Base-by-base conservation (phyloP, 2,888 invertebrate genomes). In the Pandemis heparana region DNA sequence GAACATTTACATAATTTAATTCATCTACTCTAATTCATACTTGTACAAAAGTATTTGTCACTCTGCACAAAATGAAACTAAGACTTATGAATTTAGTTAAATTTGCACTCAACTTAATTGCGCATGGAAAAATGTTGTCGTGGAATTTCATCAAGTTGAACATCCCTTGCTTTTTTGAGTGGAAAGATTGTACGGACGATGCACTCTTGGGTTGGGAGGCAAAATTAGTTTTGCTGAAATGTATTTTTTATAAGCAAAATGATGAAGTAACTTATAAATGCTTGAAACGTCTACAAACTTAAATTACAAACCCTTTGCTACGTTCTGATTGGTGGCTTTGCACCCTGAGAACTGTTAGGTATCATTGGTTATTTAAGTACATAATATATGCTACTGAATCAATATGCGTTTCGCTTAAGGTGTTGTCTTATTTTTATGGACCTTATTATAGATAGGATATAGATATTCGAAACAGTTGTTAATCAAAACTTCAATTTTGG, bases 51-150 rank as follows among this genome's bases (percentile, higher is more conserved):
- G 41, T 41, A 16, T 53, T 16, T 4, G 53, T 9, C 53, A 9
- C 53, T 53, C 51, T 60, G 60, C 39, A 0, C 14, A 6, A 39
- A 69, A 61, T 61, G 5, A 69, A 69, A 69, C 10, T 48, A 23
- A 43, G 18, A 38, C 46, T 32, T 68, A 60, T 39, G 48, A 48
- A 61, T 61, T 68, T 39, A 69, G 38, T 60, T 46, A 62, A 61
- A 69, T 61, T 48, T 69, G 51, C 51, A 61, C 18, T 39, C 61
- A 39, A 69, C 39, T 51, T 69, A 51, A 61, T 69, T 69, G 61
- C 18, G 59, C 60, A 61, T 16, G 18, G 12, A 39, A 69, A 69
- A 69, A 69, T 61, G 61, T 61, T 61, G 60, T 61, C 18, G 38
- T 14, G 46, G 59, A 68, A 69, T 61, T 69, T 69, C 51, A 61